These are phyloP conservation scores for Ptilonorhynchus violaceus DNA, from an alignment of 2,113 vertebrate genomes.

Conservation along the genomic window DNA sequence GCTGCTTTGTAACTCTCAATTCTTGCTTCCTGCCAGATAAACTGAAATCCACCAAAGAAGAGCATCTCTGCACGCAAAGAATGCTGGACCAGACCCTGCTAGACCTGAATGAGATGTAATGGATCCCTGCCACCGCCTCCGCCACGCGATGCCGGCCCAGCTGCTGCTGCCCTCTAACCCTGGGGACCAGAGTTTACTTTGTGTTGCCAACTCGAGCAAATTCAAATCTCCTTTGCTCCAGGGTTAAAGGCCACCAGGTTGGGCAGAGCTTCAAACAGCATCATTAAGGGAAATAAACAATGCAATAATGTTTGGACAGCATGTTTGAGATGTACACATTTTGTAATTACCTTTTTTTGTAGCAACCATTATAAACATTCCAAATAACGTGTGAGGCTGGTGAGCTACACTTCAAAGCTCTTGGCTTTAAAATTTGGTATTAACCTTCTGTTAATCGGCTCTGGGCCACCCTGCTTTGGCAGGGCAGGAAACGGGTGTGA, in stretches of 20 bases:
- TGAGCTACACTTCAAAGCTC: constrained; percentile 11
- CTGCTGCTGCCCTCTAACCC: constrained; percentile 62
- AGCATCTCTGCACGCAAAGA: constrained; percentile 87
- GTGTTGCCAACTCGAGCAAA: constrained; percentile 50
- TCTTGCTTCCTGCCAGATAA: constrained; percentile 78
- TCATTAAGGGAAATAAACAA: constrained; percentile 69
- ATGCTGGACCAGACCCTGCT: constrained; percentile 93
- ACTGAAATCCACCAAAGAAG: constrained; percentile 86
- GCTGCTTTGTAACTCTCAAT: neutral
- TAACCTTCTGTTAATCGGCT: neutral
- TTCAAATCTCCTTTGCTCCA: neutral
- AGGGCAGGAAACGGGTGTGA: neutral
- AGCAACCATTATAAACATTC: constrained; percentile 62
- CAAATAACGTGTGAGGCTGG: neutral
- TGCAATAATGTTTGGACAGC: constrained; percentile 65
- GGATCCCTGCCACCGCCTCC: neutral
- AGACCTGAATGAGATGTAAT: constrained; percentile 90
- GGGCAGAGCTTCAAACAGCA: constrained; percentile 57
- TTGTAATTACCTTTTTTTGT: constrained; percentile 64
- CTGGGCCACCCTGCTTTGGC: neutral
- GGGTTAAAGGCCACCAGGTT: constrained; percentile 45
- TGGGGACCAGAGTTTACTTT: constrained; percentile 8
- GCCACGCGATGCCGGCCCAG: constrained; percentile 26
- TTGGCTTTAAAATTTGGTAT: neutral
- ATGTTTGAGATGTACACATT: constrained; percentile 62